Evolutionary conservation across 2,888 invertebrate species (phyloP), one percentile per base, ranked within the genome.

Genomic region (Xestia xanthographa): DNA sequence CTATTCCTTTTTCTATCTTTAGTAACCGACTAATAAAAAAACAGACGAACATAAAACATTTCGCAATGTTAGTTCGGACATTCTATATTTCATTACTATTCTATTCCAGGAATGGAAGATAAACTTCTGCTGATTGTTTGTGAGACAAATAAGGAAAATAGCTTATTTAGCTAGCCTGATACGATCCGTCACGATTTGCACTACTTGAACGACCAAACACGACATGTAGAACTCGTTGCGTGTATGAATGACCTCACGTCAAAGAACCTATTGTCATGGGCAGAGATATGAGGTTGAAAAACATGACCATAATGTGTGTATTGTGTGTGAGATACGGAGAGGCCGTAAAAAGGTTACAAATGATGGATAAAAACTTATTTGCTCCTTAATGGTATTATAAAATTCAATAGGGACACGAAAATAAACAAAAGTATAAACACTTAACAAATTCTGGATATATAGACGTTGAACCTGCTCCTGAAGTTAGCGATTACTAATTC

Each of bases 161-260:
- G 66, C 86, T 78, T 76, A 74, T 79, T 85, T 78, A 82, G 72
- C 63, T 48, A 72, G 74, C 22, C 69, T 38, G 66, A 84, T 84
- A 75, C 43, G 60, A 82, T 75, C 69, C 26, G 75, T 82, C 81
- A 85, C 82, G 81, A 83, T 85, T 65, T 80, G 81, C 85, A 81
- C 76, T 38, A 56, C 72, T 62, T 66, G 67, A n/a, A n/a, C 60
- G 82, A 56, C 75, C 75, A 69, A 71, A 79, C 85, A 75, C 71
- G 66, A 26, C 45, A 79, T 41, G 45, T 63, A 26, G 41, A 63
- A 63, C 41, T 79, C 66, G 48, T 58, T 50, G 38, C 34, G 26
- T 81, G 34, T 74, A 81, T 50, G 69, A 62, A 66, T 66, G 80
- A 74, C 80, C 70, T 79, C 73, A 84, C 53, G 74, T 74, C 84